Conservation (phyloP, 1,140 invertebrate genomes). For the Eriocheir sinensis region DNA sequence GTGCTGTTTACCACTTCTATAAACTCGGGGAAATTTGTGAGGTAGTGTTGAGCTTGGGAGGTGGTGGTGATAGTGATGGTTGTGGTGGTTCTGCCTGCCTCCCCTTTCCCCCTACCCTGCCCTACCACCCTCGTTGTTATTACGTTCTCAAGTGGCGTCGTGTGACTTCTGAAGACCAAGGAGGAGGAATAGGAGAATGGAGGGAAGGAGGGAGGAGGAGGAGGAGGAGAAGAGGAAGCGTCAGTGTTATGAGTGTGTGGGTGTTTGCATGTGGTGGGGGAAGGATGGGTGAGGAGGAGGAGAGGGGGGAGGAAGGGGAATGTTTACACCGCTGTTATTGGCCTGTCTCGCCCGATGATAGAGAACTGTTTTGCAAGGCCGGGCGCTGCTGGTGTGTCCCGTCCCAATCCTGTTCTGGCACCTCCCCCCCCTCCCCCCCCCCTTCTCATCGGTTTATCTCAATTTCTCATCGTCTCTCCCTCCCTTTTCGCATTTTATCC, state of each 20-base stretch:
- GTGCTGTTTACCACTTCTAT: no score
- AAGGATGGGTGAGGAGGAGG: neutral
- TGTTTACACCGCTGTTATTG: slow-evolving; percentile 58
- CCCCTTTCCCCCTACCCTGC: neutral
- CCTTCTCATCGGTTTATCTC: neutral
- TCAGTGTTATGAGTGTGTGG: slow-evolving; percentile 14
- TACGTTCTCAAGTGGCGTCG: slow-evolving; percentile 1
- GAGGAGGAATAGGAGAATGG: neutral
- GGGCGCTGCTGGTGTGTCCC: no score
- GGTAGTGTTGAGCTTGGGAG: no score
- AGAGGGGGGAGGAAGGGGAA: slow-evolving; percentile 9
- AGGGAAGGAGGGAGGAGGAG: neutral
- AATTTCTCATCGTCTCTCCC: slow-evolving; percentile 13
- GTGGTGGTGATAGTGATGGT: no score
- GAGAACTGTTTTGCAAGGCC: slow-evolving; percentile 54
- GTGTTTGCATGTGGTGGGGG: neutral
- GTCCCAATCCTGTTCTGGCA: neutral
- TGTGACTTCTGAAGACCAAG: neutral
- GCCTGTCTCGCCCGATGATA: slow-evolving; percentile 55
- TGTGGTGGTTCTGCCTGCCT: no score
- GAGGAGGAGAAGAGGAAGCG: neutral
- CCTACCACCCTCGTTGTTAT: neutral
- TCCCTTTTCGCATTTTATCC: slow-evolving; percentile 19
- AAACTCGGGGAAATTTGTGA: no score
- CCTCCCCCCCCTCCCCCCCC: neutral